phyloP scores from a whole-genome alignment of 2,113 vertebrate genomes.

The Elanus axillaris region DNA sequence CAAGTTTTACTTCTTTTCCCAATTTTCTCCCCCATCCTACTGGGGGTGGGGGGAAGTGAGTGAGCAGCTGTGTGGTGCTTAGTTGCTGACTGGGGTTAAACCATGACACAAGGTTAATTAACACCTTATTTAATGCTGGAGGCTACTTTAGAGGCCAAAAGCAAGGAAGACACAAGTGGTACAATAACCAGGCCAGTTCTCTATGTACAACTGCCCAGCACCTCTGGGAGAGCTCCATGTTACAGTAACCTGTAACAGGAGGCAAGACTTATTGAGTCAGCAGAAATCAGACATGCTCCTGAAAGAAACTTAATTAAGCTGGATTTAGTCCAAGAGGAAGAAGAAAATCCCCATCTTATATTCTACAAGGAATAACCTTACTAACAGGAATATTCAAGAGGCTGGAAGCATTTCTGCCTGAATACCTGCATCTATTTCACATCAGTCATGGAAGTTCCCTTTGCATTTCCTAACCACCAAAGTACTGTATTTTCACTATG shows the following conservation, averaged over 20 bases:
- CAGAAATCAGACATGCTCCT: not conserved
- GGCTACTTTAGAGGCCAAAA: not conserved
- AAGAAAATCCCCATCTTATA: not conserved
- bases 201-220: not conserved
- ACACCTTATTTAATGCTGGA: not conserved
- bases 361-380: not conserved
- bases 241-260: not conserved
- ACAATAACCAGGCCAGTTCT: not conserved
- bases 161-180: not conserved
- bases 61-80: no score
- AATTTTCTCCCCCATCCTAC: no score
- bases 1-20: no score
- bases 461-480: not conserved
- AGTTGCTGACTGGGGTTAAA: no score
- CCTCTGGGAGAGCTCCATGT: not conserved
- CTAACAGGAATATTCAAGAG: not conserved
- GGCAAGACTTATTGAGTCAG: not conserved
- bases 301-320: not conserved
- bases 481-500: not conserved
- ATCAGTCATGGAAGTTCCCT: accelerated
- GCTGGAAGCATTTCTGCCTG: not conserved
- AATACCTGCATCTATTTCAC: not conserved
- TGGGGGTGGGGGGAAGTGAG: no score
- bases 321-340: not conserved
- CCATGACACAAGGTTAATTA: not conserved